Conservation (phyloP, 2,113 vertebrate genomes). For the Ursus arctos region DNA sequence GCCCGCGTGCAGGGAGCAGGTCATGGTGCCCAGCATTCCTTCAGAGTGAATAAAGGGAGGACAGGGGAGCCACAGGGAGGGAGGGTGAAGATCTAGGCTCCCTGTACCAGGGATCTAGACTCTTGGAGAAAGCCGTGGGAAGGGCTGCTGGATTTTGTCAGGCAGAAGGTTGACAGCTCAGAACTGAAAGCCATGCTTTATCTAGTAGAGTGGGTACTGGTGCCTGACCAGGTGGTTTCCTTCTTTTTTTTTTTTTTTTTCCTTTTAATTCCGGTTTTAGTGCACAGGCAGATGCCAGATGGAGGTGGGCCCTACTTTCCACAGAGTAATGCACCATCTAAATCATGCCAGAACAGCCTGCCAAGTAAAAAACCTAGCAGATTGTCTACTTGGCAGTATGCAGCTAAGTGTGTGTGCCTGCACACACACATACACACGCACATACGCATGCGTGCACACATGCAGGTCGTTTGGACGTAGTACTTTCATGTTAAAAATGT, state of each 20-base stretch:
- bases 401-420: not conserved
- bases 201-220: not conserved
- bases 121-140: not conserved
- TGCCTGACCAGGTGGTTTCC: not conserved
- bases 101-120: not conserved
- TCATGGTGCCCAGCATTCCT: not conserved
- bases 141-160: not conserved
- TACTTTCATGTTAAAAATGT: conserved; percentile 21
- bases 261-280: conserved; percentile 19
- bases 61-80: not conserved
- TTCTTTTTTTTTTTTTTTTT: not conserved
- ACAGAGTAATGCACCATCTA: not conserved
- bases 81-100: not conserved
- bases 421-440: not conserved
- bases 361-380: conserved; percentile 63
- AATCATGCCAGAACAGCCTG: conserved; percentile 26
- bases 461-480: not conserved
- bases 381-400: conserved; percentile 44
- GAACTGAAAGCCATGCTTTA: not conserved
- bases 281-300: conserved; percentile 61
- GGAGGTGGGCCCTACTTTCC: conserved; percentile 55
- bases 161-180: not conserved
- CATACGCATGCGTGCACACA: too few species aligned
- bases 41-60: not conserved
- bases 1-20: not conserved